Conservation (phyloP, 2,888 invertebrate genomes). For the Teleogryllus oceanicus region DNA sequence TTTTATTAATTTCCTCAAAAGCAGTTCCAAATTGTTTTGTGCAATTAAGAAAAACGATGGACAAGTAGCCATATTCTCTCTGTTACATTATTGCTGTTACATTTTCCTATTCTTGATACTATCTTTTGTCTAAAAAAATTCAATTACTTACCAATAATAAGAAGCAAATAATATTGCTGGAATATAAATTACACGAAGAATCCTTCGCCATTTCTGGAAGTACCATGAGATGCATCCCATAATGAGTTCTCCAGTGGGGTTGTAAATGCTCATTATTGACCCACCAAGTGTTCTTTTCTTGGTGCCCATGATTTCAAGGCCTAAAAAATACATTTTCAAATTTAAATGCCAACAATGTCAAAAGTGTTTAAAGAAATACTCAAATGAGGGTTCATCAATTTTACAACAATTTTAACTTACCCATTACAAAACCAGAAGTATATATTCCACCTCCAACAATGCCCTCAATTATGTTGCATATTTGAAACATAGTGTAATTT, state of each 20-base stretch:
- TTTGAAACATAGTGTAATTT: not conserved
- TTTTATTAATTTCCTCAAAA: no score
- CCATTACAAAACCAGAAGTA: not conserved
- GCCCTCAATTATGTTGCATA: not conserved
- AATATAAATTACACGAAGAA: not conserved
- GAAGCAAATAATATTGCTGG: not conserved
- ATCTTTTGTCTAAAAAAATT: no score
- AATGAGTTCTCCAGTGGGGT: not conserved
- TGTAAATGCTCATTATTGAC: not conserved
- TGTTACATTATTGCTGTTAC: no score
- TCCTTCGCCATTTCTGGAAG: not conserved
- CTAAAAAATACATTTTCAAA: not conserved
- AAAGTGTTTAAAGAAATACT: no score
- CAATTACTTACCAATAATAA: not conserved
- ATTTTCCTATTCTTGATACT: no score
- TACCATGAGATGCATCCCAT: not conserved
- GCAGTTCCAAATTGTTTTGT: no score
- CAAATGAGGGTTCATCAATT: no score
- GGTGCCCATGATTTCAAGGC: not conserved
- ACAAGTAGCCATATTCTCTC: no score
- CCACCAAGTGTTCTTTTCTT: not conserved
- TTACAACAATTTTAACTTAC: not conserved
- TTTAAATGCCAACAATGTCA: no score
- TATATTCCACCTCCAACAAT: conserved; percentile 3
- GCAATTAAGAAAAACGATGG: no score